phyloP scores from a whole-genome alignment of 1,140 invertebrate genomes.

The Lasioglossum baleicum region DNA sequence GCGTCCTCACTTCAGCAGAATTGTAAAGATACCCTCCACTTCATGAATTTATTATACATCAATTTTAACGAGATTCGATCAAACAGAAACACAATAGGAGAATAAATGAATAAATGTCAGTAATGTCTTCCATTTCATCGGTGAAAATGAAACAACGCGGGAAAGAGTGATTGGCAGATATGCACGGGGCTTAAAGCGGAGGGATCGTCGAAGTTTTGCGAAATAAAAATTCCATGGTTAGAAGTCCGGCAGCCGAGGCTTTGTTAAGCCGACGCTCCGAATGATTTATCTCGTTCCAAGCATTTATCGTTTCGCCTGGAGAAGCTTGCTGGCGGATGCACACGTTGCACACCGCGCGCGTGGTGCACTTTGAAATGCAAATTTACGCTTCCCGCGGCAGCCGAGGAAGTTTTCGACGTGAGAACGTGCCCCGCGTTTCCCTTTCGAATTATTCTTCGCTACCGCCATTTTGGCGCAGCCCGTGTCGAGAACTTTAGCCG shows the following conservation, averaged over 20 bases:
- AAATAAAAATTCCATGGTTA: neutral
- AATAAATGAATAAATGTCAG: too few species aligned
- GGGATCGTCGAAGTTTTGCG: neutral
- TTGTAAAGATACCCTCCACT: neutral
- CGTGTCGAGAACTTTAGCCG: neutral
- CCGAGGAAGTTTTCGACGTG: conserved; percentile 24
- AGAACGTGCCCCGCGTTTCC: conserved; percentile 21
- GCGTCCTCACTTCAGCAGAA: too few species aligned
- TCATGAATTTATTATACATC: too few species aligned
- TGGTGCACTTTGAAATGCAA: conserved; percentile 37
- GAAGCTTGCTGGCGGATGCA: conserved; percentile 16
- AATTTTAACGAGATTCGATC: too few species aligned
- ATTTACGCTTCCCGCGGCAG: conserved; percentile 11
- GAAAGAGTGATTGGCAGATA: too few species aligned
- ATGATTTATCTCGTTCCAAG: conserved; percentile 18
- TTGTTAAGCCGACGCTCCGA: conserved; percentile 13
- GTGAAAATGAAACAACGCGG: too few species aligned
- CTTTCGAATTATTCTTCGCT: conserved; percentile 1
- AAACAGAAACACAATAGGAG: too few species aligned
- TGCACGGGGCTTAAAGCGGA: too few species aligned
- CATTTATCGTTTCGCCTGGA: conserved; percentile 8
- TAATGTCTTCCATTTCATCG: too few species aligned
- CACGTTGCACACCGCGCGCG: conserved; percentile 5
- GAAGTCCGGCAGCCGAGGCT: neutral
- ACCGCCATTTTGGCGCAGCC: neutral